Conservation (phyloP, 2,888 invertebrate genomes). For the Lobophora halterata region DNA sequence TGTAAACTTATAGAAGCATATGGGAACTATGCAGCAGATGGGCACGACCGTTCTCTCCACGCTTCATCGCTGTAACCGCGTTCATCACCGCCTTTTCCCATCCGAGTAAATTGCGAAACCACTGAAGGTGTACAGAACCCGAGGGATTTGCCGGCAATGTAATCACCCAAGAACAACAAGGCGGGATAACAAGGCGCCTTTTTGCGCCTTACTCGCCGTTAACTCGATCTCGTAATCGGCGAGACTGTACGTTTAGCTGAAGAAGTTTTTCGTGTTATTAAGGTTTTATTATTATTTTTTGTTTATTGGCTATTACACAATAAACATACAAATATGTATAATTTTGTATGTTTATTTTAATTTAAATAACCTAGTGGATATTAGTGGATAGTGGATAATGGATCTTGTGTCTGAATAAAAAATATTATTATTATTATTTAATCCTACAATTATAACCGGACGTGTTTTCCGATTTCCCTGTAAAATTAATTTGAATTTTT, state of each 20-base stretch:
- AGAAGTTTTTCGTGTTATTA: slow-evolving; percentile 11
- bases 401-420: no score
- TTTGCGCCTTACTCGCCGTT: slow-evolving; percentile 54
- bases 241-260: slow-evolving; percentile 43
- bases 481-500: slow-evolving; percentile 1
- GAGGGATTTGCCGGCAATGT: slow-evolving; percentile 60
- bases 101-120: slow-evolving; percentile 74
- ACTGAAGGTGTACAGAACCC: slow-evolving; percentile 58
- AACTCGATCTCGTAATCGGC: slow-evolving; percentile 60
- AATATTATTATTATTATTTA: no score
- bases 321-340: no score
- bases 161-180: slow-evolving; percentile 68
- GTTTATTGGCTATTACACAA: no score
- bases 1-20: no score
- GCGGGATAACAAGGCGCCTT: slow-evolving; percentile 59
- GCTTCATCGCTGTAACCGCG: slow-evolving; percentile 33
- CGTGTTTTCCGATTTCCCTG: no score
- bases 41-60: no score
- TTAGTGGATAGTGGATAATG: no score
- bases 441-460: no score
- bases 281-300: slow-evolving; percentile 15
- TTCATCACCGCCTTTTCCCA: slow-evolving; percentile 66
- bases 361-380: no score
- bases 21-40: no score
- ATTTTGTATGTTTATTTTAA: no score